These are phyloP conservation scores for Limosa lapponica DNA, from an alignment of 2,797 vertebrate genomes.

Conservation along the genomic window DNA sequence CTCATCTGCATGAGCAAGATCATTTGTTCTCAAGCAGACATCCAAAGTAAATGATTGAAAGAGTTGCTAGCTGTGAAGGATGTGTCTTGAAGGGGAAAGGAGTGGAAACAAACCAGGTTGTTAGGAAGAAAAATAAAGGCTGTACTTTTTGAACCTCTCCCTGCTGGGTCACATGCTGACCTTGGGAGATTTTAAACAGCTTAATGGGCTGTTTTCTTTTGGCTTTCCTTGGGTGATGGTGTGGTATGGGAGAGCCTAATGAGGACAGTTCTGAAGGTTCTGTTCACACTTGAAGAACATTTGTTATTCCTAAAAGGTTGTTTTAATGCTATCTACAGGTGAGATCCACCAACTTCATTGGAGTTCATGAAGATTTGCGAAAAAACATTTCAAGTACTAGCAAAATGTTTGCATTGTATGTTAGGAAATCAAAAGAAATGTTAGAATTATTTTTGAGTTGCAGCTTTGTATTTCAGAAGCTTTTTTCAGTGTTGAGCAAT, in stretches of 20 bases:
- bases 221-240: slow-evolving; percentile 61
- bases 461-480: background rate
- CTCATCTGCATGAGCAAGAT: slow-evolving; percentile 85
- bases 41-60: slow-evolving; percentile 84
- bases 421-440: background rate
- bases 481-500: background rate
- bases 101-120: slow-evolving; percentile 81
- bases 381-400: background rate
- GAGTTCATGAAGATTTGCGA: background rate
- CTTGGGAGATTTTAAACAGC: slow-evolving; percentile 71
- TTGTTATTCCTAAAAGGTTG: background rate
- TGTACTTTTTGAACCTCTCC: slow-evolving; percentile 75
- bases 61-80: slow-evolving; percentile 79
- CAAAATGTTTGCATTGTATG: background rate
- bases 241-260: slow-evolving; percentile 22
- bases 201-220: slow-evolving; percentile 62
- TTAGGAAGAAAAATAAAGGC: slow-evolving; percentile 79
- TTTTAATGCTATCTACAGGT: background rate
- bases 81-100: slow-evolving; percentile 76
- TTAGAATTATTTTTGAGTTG: background rate
- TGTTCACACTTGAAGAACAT: background rate
- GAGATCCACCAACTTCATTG: background rate
- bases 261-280: slow-evolving; percentile 11
- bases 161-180: slow-evolving; percentile 79
- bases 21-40: slow-evolving; percentile 80